Percentiles rank a stretch among this genome's conserved stretches.
Conservation (phyloP, 2,888 invertebrate genomes). For the Melanophora roralis region DNA sequence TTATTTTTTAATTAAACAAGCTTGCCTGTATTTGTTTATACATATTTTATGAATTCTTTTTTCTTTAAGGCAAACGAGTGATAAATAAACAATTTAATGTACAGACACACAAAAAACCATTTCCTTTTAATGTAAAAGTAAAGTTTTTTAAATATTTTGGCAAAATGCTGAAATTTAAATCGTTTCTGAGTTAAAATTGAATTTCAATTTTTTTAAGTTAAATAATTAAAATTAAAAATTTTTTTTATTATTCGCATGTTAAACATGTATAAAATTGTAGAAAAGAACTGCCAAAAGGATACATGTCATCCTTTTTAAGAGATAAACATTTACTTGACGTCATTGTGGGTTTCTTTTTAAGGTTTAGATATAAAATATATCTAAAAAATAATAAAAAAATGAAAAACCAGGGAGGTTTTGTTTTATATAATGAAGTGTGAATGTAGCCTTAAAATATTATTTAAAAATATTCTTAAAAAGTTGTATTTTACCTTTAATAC, state of each 20-base stretch:
- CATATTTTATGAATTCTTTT: slow-evolving; percentile 12
- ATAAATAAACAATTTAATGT: not conserved
- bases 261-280: slow-evolving; percentile 33
- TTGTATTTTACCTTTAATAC: too few species aligned
- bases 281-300: not conserved
- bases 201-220: too few species aligned
- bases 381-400: not conserved
- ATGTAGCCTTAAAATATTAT: too few species aligned
- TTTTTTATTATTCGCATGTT: too few species aligned
- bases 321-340: slow-evolving; percentile 50
- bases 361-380: not conserved
- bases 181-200: too few species aligned
- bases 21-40: not conserved
- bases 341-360: slow-evolving; percentile 28
- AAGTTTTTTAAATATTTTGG: not conserved
- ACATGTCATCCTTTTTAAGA: not conserved
- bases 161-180: not conserved
- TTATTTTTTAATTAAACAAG: not conserved
- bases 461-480: too few species aligned
- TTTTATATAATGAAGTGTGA: not conserved
- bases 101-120: not conserved
- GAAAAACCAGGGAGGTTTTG: not conserved
- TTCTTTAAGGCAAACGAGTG: not conserved
- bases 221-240: too few species aligned
- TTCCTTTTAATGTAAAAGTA: not conserved